Evolutionary conservation across 2,113 vertebrate genomes (phyloP).

Genomic region (Tetrao urogallus): DNA sequence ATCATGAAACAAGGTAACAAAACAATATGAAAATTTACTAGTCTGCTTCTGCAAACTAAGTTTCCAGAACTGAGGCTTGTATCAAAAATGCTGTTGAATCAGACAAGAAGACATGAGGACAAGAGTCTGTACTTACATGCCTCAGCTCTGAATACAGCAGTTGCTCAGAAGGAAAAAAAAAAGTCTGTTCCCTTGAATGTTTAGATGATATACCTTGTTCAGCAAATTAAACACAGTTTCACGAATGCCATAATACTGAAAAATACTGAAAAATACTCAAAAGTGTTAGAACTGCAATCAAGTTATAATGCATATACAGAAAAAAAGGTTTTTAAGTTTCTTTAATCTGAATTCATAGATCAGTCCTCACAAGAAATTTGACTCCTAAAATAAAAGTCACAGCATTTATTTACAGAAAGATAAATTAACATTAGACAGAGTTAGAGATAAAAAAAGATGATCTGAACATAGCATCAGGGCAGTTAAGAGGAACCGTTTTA

Average conservation of each 20-base stretch:
- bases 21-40: not conserved
- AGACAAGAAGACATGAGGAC: not conserved
- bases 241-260: not conserved
- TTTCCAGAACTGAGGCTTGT: not conserved
- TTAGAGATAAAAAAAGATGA: not conserved
- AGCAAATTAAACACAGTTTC: not conserved
- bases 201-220: too few relatives aligned
- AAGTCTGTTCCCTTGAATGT: not conserved
- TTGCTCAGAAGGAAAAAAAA: not conserved
- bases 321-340: not conserved
- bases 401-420: not conserved
- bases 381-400: not conserved
- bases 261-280: too few relatives aligned
- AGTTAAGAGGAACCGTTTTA: not conserved
- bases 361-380: not conserved
- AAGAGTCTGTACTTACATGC: not conserved
- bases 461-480: not conserved
- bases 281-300: not conserved
- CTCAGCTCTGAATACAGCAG: not conserved
- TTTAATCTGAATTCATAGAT: not conserved
- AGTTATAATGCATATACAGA: too few relatives aligned
- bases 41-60: not conserved
- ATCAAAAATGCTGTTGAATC: not conserved
- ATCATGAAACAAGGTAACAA: not conserved
- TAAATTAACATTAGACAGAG: not conserved